phyloP scores from a whole-genome alignment of 2,113 vertebrate genomes.

The Rutilus rutilus region DNA sequence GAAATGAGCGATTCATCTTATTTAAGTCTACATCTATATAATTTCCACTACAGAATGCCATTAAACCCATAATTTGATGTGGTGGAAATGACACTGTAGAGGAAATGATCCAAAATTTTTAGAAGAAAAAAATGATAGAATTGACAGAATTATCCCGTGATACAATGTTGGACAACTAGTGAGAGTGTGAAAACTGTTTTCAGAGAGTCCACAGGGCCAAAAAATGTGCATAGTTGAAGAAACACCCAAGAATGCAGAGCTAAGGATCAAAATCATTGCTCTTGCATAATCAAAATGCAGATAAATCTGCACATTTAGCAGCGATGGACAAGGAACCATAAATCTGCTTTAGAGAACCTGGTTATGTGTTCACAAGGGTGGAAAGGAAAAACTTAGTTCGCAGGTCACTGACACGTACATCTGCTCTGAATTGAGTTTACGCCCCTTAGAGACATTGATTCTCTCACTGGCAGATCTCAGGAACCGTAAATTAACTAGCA shows the following conservation, averaged over 20 bases:
- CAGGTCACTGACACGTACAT: constrained; percentile 43
- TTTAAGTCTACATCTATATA: too few relatives aligned
- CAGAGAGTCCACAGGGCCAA: constrained; percentile 1
- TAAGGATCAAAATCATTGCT: not conserved
- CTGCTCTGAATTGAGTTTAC: constrained; percentile 30
- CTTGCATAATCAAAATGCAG: constrained; percentile 14
- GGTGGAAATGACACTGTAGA: not conserved
- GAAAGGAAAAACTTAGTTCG: constrained; percentile 31
- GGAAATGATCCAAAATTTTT: not conserved
- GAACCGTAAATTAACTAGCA: constrained; percentile 67
- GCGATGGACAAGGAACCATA: constrained; percentile 10
- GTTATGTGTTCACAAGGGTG: constrained; percentile 25
- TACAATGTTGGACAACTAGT: not conserved
- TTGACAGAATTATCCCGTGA: not conserved
- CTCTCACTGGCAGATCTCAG: constrained; percentile 58
- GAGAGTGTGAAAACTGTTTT: not conserved
- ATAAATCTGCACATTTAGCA: constrained; percentile 26
- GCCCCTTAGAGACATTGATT: constrained; percentile 18
- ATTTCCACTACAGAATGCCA: not conserved
- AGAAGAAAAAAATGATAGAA: not conserved
- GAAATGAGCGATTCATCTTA: not conserved
- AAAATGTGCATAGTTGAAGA: constrained; percentile 7
- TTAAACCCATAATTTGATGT: not conserved
- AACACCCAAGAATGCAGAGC: constrained; percentile 28
- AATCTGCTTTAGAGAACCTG: constrained; percentile 31